Evolutionary conservation across 2,888 invertebrate species (phyloP), one percentile per base, ranked within the genome.

Genomic region (Aphelenchoides bicaudatus): DNA sequence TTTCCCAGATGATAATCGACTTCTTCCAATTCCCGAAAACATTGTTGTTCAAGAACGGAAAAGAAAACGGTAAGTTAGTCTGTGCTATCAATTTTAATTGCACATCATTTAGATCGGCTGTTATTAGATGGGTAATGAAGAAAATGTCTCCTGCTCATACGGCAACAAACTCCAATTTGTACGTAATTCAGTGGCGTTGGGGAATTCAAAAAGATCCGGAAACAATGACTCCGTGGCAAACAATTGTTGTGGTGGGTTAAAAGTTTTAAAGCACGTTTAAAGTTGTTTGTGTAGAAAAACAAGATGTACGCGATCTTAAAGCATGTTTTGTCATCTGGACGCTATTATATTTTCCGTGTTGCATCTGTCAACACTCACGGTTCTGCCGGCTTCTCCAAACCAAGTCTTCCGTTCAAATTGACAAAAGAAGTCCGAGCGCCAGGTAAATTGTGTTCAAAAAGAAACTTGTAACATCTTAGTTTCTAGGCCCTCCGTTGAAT

Each of bases 231-330:
- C 69, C 71, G 4, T 78, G 78, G 78, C 78, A 78, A 56, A 75
- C 78, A 3, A 72, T 78, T 16, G 66, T 67, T 10, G 65, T 68
- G 52, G 72, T 73, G 46, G 27, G 66, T 51, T 51, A 13, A 6
- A 10, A 3, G 13, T 51, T 6, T 25, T 21, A 19, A 43, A 43
- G 6, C 10, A 43, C 10, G 25, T 21, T 43, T 6, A 43, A 8
- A 19, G 23, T n/a, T n/a, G 34, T 37, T 10, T 16, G 65, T 71
- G 49, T 50, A 76, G 72, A 62, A 71, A 30, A 78, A 77, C 61
- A 78, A 78, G 57, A 70, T 68, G 37, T 78, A 73, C 56, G 78
- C 78, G 0, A 78, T 78, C 31, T 57, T 78, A 48, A 78, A 78
- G 57, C 78, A 78, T 56, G 61, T 78, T 3, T 68, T 78, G 6